Evolutionary conservation across 2,888 invertebrate genomes (phyloP).

Genomic region (Lymantria monacha): DNA sequence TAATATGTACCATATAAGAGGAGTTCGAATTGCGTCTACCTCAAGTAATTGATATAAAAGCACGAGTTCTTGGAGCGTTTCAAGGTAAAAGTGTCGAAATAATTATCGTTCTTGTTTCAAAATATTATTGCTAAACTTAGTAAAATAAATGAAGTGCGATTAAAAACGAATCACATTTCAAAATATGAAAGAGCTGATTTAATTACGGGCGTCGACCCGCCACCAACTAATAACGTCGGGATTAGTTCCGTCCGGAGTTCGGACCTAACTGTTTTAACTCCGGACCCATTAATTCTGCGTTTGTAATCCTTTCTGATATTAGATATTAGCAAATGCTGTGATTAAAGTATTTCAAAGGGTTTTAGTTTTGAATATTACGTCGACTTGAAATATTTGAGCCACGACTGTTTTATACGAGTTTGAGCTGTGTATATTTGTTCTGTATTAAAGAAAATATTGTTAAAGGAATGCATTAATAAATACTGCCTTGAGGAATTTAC

Average conservation of each 20-base stretch:
- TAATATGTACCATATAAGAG: too few species aligned
- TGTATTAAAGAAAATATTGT: too few species aligned
- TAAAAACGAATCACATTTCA: constrained; percentile 15
- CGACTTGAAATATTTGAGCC: not conserved
- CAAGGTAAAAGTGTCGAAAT: too few species aligned
- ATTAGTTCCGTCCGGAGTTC: constrained; percentile 9
- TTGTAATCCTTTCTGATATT: constrained; percentile 21
- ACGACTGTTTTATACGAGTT: too few species aligned
- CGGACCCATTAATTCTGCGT: constrained; percentile 18
- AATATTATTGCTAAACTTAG: too few species aligned
- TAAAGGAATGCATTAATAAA: too few species aligned
- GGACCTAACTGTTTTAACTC: constrained; percentile 26
- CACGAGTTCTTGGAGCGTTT: too few species aligned
- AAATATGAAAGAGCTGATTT: constrained; percentile 23
- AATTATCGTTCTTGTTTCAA: too few species aligned
- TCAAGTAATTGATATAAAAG: too few species aligned
- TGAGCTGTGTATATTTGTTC: too few species aligned
- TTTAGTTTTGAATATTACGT: not conserved
- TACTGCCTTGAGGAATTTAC: too few species aligned
- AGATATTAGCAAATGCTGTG: constrained; percentile 15
- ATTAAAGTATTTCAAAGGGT: not conserved
- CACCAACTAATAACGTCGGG: constrained; percentile 24
- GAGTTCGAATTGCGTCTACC: too few species aligned
- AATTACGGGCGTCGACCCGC: constrained; percentile 26
- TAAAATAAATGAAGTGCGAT: not conserved